Base-by-base conservation (phyloP, 2,797 vertebrate species). In the Artibeus lituratus region DNA sequence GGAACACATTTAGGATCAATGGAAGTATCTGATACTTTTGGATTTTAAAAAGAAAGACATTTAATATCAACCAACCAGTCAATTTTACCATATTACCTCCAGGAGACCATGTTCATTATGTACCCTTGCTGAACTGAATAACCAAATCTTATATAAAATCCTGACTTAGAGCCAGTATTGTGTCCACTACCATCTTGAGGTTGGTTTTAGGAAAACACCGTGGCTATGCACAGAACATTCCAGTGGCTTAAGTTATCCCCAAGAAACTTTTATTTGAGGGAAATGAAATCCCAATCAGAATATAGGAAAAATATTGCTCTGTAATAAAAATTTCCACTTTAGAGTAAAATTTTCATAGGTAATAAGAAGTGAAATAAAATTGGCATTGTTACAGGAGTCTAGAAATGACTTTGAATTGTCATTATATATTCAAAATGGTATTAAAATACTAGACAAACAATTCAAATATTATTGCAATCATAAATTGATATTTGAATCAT, bases 181-280 rank as follows among this genome's bases (percentile, higher is more conserved):
- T 72, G 37, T 59, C 77, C 57, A 65, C 87, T 70, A 35, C 49
- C 51, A 82, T 85, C 42, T 67, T 94, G 49, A 90, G 53, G 47
- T n/a, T 53, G 65, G 76, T 93, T 80, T 92, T 81, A 94, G 32
- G 70, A 94, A 96, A 97, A 95, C 57, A 97, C 32, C 32, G 82
- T 44, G 35, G 42, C 39, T 94, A 96, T 95, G 96, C 83, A 93
- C 72, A 89, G 80, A 87, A 74, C 86, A 91, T 94, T 91, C 80
- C 83, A 82, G 72, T 80, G 91, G 55, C 87, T 97, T 93, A 35
- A 19, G 2, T 96, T 93, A 95, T 16, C 72, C 69, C 26, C 51
- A 94, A 76, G 32, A 77, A 67, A 78, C 26, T 89, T 96, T 82
- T 86, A 91, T 87, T 96, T 53, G 73, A 11, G 19, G 87, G 37